Percentiles rank a stretch among this genome's conserved stretches.
Conservation (phyloP, 2,888 invertebrate genomes). For the Phytoseiulus persimilis region DNA sequence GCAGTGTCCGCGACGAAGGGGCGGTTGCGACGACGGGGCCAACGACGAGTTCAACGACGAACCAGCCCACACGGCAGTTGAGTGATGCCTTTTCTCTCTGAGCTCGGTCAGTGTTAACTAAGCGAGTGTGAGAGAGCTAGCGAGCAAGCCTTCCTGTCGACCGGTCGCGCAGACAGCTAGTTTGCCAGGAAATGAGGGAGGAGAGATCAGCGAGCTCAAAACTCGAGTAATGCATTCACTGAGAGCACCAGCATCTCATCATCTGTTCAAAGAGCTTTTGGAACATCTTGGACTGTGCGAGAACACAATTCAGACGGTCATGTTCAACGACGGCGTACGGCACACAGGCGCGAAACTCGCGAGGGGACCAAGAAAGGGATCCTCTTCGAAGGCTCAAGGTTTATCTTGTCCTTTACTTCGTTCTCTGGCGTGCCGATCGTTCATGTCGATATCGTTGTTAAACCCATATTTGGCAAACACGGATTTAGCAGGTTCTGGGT, state of each 20-base stretch:
- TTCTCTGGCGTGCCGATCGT: no score
- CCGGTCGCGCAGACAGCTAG: not conserved
- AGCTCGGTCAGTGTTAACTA: not conserved
- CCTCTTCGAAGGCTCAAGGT: no score
- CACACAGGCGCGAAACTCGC: not conserved
- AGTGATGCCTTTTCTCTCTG: not conserved
- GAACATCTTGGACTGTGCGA: not conserved
- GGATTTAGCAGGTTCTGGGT: not conserved
- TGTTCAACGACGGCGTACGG: not conserved
- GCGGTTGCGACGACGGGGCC: not conserved
- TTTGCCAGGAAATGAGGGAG: constrained; percentile 5
- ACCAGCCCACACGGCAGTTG: not conserved
- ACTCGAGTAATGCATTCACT: not conserved
- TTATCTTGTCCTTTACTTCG: no score
- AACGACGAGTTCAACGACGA: not conserved
- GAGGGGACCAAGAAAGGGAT: no score
- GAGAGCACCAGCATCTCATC: not conserved
- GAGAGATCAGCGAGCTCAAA: not conserved
- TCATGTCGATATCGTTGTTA: no score
- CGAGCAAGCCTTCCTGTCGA: not conserved
- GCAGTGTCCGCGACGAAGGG: not conserved
- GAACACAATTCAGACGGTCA: not conserved
- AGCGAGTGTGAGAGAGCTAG: not conserved
- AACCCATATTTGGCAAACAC: no score
- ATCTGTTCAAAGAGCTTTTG: not conserved